Percentiles rank a stretch among this genome's conserved stretches.
Evolutionary conservation across 1,140 invertebrate genomes (phyloP).

Genomic region (Agrypnia vestita): DNA sequence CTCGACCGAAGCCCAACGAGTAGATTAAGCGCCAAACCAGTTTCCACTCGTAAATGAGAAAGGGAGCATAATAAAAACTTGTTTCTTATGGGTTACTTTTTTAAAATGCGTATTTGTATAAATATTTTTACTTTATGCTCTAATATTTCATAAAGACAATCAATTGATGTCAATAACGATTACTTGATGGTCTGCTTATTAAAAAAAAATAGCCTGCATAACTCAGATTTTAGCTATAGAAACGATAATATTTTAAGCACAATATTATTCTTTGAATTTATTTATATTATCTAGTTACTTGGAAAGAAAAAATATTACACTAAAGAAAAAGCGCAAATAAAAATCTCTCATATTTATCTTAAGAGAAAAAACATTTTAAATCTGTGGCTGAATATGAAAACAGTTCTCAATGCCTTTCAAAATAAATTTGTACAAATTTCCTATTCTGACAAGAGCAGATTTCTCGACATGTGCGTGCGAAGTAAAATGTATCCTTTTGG

Average conservation of each 20-base stretch:
- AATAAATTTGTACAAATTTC: slow-evolving; percentile 33
- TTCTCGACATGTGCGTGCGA: slow-evolving; percentile 28
- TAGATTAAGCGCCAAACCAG: too few species aligned
- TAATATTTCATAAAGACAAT: too few species aligned
- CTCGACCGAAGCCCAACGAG: too few species aligned
- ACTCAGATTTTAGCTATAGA: too few species aligned
- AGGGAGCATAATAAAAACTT: too few species aligned
- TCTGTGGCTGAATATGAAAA: neutral
- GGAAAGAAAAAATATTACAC: neutral
- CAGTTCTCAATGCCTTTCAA: neutral
- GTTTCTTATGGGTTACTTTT: too few species aligned
- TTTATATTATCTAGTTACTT: neutral
- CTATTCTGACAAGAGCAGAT: slow-evolving; percentile 29
- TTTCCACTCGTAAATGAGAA: too few species aligned
- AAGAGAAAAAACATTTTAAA: neutral
- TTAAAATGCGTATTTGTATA: too few species aligned
- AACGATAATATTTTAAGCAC: neutral
- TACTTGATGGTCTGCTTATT: too few species aligned
- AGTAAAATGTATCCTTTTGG: slow-evolving; percentile 4
- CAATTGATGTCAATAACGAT: too few species aligned
- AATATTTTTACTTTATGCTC: too few species aligned
- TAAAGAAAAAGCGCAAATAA: neutral
- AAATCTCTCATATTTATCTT: neutral
- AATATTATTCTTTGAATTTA: neutral
- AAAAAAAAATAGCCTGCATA: too few species aligned